Evolutionary conservation across 2,113 vertebrate species (phyloP), one percentile per base, ranked within the genome.

Genomic region (Hiodon tergisus): DNA sequence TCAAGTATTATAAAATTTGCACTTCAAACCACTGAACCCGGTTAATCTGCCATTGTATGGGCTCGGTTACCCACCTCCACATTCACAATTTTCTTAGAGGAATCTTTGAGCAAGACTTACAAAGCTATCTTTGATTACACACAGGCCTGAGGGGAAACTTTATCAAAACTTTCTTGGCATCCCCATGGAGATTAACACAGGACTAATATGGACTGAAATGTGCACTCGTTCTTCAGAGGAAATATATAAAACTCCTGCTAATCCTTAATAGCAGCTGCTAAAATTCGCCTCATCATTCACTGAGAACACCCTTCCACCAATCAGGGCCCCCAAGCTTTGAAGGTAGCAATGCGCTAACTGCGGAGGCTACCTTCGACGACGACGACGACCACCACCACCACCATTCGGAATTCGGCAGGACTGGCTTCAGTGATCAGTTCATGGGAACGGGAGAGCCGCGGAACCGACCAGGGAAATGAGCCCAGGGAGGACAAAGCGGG

Each of bases 41-140:
- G 84, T 88, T 95, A 93, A 93, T 91, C 87, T 92, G 85, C 83
- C 86, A 89, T 91, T 92, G 88, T 93, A 89, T 81, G 80, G 14
- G 72, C 84, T 88, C 87, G 83, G 74, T 91, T 91, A 90, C 87
- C 88, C 92, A 85, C 87, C 83, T 78, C 72, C 78, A 87, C 80
- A 86, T 81, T 87, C 86, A 76, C 78, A 80, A 86, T 81, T 85
- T 88, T 90, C 85, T 86, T 57, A 83, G 82, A 86, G 81, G 87
- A 81, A 83, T 86, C 86, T 88, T 87, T 81, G 85, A 85, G 81
- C 85, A 79, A 79, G 85, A 81, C 89, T 86, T 87, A 92, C 91
- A 93, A 93, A 92, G 86, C 90, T 88, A 90, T 85, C 90, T 93
- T 88, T 90, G 90, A 94, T 81, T 85, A 82, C 79, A 83, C 81